Percentiles rank a stretch among this genome's conserved stretches.
phyloP scores from a whole-genome alignment of 2,113 vertebrate genomes.

The Bombycilla garrulus region DNA sequence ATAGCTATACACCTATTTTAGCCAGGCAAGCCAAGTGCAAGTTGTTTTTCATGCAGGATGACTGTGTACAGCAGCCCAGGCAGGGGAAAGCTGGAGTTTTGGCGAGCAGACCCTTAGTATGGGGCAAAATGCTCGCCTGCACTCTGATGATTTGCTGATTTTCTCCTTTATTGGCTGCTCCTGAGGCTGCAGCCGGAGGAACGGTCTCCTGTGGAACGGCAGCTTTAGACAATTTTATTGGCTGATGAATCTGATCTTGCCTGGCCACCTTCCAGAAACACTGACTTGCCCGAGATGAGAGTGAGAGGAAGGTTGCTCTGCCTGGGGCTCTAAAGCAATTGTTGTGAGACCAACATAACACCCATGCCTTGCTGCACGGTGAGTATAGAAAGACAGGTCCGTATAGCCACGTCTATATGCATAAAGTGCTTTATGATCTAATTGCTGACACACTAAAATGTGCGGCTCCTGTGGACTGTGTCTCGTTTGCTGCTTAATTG shows the following conservation, averaged over 20 bases:
- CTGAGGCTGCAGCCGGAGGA: conserved; percentile 34
- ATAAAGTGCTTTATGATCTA: neutral
- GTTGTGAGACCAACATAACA: neutral
- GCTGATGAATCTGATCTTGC: conserved; percentile 67
- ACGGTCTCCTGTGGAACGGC: conserved; percentile 55
- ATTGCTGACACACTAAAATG: conserved; percentile 38
- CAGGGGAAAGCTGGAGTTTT: neutral
- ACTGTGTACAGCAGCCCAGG: neutral
- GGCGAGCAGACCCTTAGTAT: neutral
- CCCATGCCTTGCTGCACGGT: conserved; percentile 75
- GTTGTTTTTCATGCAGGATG: neutral
- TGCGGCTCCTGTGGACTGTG: neutral
- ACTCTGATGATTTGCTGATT: neutral
- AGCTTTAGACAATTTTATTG: conserved; percentile 70
- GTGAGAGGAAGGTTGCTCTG: conserved; percentile 54
- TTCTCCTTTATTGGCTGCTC: conserved; percentile 57
- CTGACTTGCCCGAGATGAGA: conserved; percentile 56
- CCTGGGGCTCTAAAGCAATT: conserved; percentile 41
- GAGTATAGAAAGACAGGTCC: conserved; percentile 37
- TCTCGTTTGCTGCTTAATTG: conserved; percentile 35
- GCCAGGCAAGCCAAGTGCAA: neutral
- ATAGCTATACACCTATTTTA: neutral
- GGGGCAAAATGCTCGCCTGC: neutral
- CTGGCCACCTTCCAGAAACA: conserved; percentile 63
- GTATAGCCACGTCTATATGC: neutral